Conservation (phyloP, 64 coral and sea anemone genomes). For the Trachythela sp. region DNA sequence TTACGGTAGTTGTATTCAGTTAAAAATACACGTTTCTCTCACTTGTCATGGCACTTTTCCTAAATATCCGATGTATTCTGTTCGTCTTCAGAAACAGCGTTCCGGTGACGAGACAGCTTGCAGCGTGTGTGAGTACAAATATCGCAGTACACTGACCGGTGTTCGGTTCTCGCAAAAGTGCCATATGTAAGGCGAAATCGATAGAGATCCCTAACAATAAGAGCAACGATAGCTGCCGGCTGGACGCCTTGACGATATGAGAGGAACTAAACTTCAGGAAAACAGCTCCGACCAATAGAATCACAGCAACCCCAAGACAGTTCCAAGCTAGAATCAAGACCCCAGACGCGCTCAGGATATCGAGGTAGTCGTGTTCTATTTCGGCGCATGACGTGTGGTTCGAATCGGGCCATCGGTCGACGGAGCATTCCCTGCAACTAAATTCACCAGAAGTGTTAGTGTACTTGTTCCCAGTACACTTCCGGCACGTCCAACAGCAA, state of each 20-base stretch:
- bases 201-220: conserved; percentile 77
- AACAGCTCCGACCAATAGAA: conserved; percentile 52
- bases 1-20: no score
- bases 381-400: conserved; percentile 64
- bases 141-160: conserved; percentile 47
- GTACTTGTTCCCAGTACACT: conserved; percentile 53
- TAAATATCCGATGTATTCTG: conserved; percentile 76
- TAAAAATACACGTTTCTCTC: conserved; percentile 38
- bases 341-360: conserved; percentile 51
- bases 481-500: conserved; percentile 72
- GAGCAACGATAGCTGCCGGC: conserved; percentile 50
- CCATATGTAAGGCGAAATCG: conserved; percentile 51
- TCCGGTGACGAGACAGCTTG: conserved; percentile 55
- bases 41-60: conserved; percentile 72
- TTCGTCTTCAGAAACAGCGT: conserved; percentile 77
- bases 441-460: conserved; percentile 55
- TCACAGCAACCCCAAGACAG: conserved; percentile 33
- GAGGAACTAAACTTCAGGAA: conserved; percentile 57
- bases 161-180: conserved; percentile 49
- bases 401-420: conserved; percentile 53
- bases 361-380: conserved; percentile 50
- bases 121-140: conserved; percentile 60
- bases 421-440: conserved; percentile 51
- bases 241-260: conserved; percentile 67
- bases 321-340: conserved; percentile 49